Base-by-base conservation (phyloP, 2,888 invertebrate species). In the Siphonodentalium dalli region DNA sequence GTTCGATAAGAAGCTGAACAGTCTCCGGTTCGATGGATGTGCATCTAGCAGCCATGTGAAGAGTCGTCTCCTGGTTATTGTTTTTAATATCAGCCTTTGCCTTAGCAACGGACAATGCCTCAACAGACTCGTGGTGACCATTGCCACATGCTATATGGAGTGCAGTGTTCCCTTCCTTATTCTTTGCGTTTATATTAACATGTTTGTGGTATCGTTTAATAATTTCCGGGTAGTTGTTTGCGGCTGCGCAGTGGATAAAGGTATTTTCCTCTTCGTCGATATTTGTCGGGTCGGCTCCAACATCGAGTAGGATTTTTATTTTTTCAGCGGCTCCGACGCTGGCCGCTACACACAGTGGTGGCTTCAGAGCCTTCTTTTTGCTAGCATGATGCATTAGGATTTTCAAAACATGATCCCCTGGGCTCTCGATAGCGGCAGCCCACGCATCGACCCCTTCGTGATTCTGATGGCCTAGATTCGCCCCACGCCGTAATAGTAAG, bases 231-330 rank as follows among this genome's bases (percentile, higher is more conserved):
- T 70, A 62, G 53, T 78, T 65, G 15, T 68, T 58, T 44, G 70
- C 66, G 2, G 79, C 74, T 1, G 80, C 80, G 39, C 70, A 52
- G 50, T 80, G 79, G 23, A 75, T 60, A 47, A 77, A 71, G 2
- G 72, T 73, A 49, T 79, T 80, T 4, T 72, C 72, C 33, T 72
- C 64, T 4, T 61, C 58, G 44, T 79, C 79, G 1, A 46, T 47
- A 8, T 54, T 57, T 13, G 42, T 39, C 3, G 72, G 65, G 46
- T 75, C 68, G 3, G 70, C 54, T 3, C 74, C 72, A 40, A 69
- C 54, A 21, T 68, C 48, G 21, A 76, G 51, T 3, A 80, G 54
- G 15, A 65, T 59, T 2, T 65, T 35, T 11, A 80, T 60, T 57
- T 75, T 76, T 6, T 72, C 71, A 24, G 52, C 52, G 34, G 66